Conservation (phyloP, 2,113 vertebrate genomes). For the Alexandromys fortis region DNA sequence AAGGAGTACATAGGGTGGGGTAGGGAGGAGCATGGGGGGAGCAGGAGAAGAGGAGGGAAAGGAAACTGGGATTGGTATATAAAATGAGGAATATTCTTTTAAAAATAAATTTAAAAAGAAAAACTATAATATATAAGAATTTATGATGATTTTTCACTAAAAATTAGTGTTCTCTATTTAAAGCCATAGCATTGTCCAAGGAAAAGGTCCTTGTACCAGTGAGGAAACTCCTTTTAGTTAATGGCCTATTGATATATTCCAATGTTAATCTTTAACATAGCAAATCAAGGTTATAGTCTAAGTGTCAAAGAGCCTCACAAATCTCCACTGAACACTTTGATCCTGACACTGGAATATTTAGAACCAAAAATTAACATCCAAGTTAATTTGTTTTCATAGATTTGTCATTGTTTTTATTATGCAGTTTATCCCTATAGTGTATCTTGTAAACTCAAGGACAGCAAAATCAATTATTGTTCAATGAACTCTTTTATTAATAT, state of each 20-base stretch:
- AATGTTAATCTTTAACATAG: background rate
- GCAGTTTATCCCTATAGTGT: background rate
- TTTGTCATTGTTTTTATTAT: background rate
- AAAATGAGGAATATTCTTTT: no score
- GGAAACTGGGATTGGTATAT: no score
- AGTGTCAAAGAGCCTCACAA: background rate
- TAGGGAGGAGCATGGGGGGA: no score
- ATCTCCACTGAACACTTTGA: background rate
- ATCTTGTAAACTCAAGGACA: background rate
- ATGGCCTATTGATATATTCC: background rate
- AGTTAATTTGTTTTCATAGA: constrained; percentile 21
- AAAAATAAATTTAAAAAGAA: no score
- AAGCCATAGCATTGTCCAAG: background rate
- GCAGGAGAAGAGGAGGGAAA: no score
- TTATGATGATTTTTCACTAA: background rate
- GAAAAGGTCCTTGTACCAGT: background rate
- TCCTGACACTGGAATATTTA: background rate
- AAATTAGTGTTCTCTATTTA: background rate
- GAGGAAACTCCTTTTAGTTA: background rate
- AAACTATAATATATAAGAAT: constrained; percentile 27
- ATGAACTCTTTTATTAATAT: background rate
- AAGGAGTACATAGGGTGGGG: no score
- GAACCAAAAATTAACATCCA: background rate
- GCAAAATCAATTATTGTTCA: background rate
- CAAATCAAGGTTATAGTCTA: background rate